Percentiles rank a stretch among this genome's conserved stretches.
phyloP scores from a whole-genome alignment of 2,113 vertebrate species.

The sheep (Ovis aries) region ARS-UI_Ramb_v3.0 NC_056067.1:53459001-53459500 shows the following conservation, averaged over 20 bases:
- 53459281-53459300: not conserved
- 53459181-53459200: not conserved
- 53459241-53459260: not conserved
- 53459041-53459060: not conserved
- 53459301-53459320: not conserved
- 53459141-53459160: not conserved
- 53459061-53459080: not conserved
- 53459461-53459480: not conserved
- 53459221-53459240: not conserved
- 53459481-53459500: not conserved
- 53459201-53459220: not conserved
- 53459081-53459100: not conserved
- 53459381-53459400: not conserved
- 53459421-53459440: not conserved
- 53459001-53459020: not conserved
- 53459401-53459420: not conserved
- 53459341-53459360: not conserved
- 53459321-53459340: not conserved
- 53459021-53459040: not conserved
- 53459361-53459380: not conserved
- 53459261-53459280: not conserved
- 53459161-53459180: not conserved
- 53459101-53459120: not conserved
- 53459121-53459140: not conserved
- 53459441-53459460: not conserved